Conservation (phyloP, 1,140 invertebrate genomes). For the Formica selysi region DNA sequence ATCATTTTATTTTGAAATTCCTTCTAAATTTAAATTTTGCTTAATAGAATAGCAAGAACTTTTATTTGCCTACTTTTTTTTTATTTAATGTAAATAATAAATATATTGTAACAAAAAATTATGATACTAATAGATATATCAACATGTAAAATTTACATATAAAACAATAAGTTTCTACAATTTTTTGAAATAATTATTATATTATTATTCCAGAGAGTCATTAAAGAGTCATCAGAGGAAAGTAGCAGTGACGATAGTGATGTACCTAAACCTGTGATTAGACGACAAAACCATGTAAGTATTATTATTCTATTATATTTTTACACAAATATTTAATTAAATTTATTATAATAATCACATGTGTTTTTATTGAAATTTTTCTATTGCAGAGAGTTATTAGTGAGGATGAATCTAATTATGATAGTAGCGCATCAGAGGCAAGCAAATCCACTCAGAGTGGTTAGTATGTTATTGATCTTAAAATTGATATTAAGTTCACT, state of each 20-base stretch:
- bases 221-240: conserved; percentile 78
- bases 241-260: conserved; percentile 83
- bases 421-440: conserved; percentile 71
- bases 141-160: no score
- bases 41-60: background rate
- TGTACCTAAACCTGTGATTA: conserved; percentile 77
- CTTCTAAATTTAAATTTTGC: background rate
- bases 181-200: background rate
- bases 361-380: conserved; percentile 8
- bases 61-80: background rate
- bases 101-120: background rate
- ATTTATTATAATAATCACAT: background rate
- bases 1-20: background rate
- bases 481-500: background rate
- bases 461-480: conserved; percentile 56
- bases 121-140: conserved; percentile 9
- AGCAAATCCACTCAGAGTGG: conserved; percentile 67
- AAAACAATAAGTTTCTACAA: no score
- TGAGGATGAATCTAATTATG: conserved; percentile 80
- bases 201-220: conserved; percentile 72
- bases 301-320: conserved; percentile 8
- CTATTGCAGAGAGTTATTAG: conserved; percentile 78
- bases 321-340: background rate
- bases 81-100: background rate
- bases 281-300: conserved; percentile 80